A percentile compares a stretch with the other conserved stretches of the same genome.
These are phyloP conservation scores for Drosophila santomea DNA, from an alignment of 1,140 invertebrate species.

Conservation along the genomic window DNA sequence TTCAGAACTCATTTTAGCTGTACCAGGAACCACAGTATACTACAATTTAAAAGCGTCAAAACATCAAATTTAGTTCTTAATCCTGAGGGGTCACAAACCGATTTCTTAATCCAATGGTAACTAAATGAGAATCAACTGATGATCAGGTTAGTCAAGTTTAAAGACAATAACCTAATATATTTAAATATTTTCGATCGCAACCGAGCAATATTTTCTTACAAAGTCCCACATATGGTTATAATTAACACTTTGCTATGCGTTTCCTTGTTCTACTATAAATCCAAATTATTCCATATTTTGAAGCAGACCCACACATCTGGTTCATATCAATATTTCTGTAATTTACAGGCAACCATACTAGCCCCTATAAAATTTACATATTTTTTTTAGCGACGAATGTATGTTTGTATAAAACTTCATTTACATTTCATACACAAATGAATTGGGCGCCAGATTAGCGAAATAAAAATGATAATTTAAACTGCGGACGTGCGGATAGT, in stretches of 20 bases:
- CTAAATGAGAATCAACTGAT: too few relatives aligned
- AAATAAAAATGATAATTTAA: slow-evolving; percentile 25
- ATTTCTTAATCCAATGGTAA: too few relatives aligned
- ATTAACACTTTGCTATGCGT: slow-evolving; percentile 8
- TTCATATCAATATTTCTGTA: slow-evolving; percentile 21
- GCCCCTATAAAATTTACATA: slow-evolving; percentile 43
- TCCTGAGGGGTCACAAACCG: too few relatives aligned
- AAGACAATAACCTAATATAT: not conserved
- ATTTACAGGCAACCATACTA: slow-evolving; percentile 6
- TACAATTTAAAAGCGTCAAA: too few relatives aligned
- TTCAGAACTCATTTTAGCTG: not conserved
- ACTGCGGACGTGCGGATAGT: slow-evolving; percentile 3
- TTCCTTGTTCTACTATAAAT: slow-evolving; percentile 22
- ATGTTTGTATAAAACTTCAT: slow-evolving; percentile 11
- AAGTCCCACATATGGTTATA: not conserved
- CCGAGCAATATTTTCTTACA: not conserved
- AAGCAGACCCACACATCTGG: not conserved
- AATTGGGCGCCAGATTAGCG: not conserved
- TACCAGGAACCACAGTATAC: not conserved
- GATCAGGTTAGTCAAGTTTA: too few relatives aligned
- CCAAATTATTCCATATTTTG: slow-evolving; percentile 19
- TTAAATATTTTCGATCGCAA: not conserved
- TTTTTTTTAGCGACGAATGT: not conserved
- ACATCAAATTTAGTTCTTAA: too few relatives aligned
- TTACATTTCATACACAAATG: slow-evolving; percentile 25